These are phyloP conservation scores for Crossaster papposus DNA, from an alignment of 53 echinoderm and acorn worm species.

Conservation along the genomic window DNA sequence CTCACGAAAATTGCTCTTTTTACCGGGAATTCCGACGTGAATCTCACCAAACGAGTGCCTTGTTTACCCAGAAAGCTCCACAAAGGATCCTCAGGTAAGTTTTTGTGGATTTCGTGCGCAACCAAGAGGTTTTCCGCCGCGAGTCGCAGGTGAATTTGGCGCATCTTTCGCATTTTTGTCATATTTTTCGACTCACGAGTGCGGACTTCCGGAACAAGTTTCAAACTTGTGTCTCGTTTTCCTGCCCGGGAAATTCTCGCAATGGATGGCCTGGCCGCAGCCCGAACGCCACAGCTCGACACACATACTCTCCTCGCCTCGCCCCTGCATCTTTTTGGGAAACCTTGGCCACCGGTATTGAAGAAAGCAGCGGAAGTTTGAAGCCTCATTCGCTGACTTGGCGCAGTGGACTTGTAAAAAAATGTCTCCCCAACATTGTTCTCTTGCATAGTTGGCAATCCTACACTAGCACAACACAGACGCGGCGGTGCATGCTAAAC, in stretches of 20 bases:
- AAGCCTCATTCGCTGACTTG: conserved; percentile 42
- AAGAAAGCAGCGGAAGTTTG: conserved; percentile 34
- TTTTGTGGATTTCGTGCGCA: conserved; percentile 60
- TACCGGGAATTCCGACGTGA: conserved; percentile 83
- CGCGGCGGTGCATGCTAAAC: conserved; percentile 64
- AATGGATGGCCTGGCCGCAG: not conserved
- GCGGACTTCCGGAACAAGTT: conserved; percentile 97
- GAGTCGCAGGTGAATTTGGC: conserved; percentile 83
- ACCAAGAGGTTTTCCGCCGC: conserved; percentile 71
- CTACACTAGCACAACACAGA: conserved; percentile 59
- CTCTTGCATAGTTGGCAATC: conserved; percentile 78
- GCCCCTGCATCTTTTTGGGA: conserved; percentile 21
- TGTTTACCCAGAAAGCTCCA: conserved; percentile 74
- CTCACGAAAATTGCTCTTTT: conserved; percentile 94
- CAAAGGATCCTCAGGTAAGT: conserved; percentile 75
- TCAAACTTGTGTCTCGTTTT: conserved; percentile 74
- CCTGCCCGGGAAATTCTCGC: conserved; percentile 43
- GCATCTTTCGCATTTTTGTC: conserved; percentile 99
- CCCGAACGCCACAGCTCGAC: conserved; percentile 6
- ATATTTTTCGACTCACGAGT: conserved; percentile 95
- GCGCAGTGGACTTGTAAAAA: conserved; percentile 39
- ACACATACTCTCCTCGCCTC: not conserved
- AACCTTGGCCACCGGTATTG: not conserved
- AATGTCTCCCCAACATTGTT: conserved; percentile 61
- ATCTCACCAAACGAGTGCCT: conserved; percentile 88